phyloP scores from a whole-genome alignment of 92 coral and sea anemone species.

The Siderastrea radians region DNA sequence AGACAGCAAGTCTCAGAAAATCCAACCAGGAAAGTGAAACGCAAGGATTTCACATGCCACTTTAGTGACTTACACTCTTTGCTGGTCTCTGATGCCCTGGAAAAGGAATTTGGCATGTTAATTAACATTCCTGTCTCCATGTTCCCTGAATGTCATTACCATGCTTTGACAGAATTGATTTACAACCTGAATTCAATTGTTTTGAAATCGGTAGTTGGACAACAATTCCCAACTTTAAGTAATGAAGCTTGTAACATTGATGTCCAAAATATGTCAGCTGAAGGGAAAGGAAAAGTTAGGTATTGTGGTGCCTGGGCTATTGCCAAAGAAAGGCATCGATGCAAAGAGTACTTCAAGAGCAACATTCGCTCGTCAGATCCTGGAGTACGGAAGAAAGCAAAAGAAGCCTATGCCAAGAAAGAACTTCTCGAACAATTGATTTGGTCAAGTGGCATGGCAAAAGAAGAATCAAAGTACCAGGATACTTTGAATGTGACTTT shows the following conservation, averaged over 20 bases:
- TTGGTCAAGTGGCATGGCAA: conserved; percentile 17
- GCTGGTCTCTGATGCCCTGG: not conserved
- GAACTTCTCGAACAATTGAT: conserved; percentile 20
- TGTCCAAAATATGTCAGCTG: not conserved
- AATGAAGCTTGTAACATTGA: not conserved
- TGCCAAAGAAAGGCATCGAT: not conserved
- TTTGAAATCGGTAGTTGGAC: not conserved
- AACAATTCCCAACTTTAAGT: not conserved
- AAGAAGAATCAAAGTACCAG: conserved; percentile 27
- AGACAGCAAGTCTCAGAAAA: conserved; percentile 29
- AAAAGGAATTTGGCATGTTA: conserved; percentile 19
- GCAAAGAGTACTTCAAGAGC: conserved; percentile 26
- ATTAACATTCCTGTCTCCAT: not conserved
- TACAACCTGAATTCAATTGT: not conserved
- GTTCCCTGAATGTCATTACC: not conserved
- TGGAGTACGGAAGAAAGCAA: conserved; percentile 18
- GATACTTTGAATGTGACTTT: conserved; percentile 37
- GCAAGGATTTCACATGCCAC: conserved; percentile 58
- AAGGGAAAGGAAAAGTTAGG: not conserved
- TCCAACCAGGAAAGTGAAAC: conserved; percentile 33
- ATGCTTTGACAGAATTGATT: not conserved
- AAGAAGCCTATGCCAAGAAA: conserved; percentile 26
- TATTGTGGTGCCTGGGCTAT: not conserved
- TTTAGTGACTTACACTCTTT: conserved; percentile 35
- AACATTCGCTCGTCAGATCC: conserved; percentile 38